phyloP scores from a whole-genome alignment of 2,797 vertebrate genomes.

The Clarias laeviceps region DNA sequence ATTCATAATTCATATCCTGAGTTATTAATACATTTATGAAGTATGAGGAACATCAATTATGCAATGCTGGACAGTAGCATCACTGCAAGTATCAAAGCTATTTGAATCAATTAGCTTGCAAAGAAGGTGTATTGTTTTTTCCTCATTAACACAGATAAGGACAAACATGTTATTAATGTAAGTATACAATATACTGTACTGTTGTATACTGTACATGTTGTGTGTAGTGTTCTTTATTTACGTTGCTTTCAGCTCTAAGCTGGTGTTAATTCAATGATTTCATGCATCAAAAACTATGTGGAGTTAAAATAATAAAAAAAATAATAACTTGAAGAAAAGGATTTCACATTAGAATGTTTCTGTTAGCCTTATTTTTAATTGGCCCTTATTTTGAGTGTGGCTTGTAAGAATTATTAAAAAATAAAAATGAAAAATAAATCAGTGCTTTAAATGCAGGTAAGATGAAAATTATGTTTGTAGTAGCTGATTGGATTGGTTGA shows the following conservation, averaged over 20 bases:
- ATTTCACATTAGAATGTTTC: not conserved
- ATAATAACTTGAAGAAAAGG: not conserved
- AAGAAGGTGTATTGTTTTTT: not conserved
- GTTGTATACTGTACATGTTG: not conserved
- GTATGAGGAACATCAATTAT: not conserved
- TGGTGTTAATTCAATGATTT: not conserved
- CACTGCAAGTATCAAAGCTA: not conserved
- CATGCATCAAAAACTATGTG: not conserved
- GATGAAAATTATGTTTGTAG: not conserved
- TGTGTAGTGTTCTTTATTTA: not conserved
- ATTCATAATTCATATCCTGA: slow-evolving; percentile 12
- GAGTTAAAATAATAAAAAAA: not conserved
- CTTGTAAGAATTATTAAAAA: not conserved
- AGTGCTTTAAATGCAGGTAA: not conserved
- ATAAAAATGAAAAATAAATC: not conserved
- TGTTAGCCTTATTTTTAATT: not conserved
- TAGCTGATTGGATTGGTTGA: not conserved
- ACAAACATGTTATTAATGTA: not conserved
- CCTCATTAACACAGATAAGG: not conserved
- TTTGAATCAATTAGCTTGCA: not conserved
- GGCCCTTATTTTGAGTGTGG: not conserved
- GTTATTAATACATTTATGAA: slow-evolving; percentile 8
- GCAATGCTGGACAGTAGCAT: not conserved
- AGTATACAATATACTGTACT: not conserved
- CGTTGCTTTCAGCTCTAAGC: not conserved